These are phyloP conservation scores for Drosophila bifasciata DNA, from an alignment of 1,140 invertebrate genomes.

Conservation along the genomic window DNA sequence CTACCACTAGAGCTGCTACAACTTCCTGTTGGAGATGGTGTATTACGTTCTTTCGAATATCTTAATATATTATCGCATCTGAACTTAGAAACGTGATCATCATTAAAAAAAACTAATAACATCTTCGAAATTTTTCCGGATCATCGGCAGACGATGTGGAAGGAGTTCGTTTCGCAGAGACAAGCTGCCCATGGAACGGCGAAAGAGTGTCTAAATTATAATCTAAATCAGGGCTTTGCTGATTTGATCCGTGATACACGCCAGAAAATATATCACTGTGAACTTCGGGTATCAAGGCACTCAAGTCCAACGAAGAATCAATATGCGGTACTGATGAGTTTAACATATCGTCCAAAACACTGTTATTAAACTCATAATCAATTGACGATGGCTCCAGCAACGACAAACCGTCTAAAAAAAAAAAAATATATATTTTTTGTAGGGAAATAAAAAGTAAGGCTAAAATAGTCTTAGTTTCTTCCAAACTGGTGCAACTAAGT, in stretches of 20 bases:
- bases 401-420: conserved; percentile 64
- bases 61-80: conserved; percentile 35
- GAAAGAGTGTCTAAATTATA: conserved; percentile 45
- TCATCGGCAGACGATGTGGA: conserved; percentile 15
- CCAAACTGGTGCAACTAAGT: too few relatives aligned
- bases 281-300: conserved; percentile 41
- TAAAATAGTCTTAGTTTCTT: too few relatives aligned
- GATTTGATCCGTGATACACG: conserved; percentile 20
- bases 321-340: conserved; percentile 51
- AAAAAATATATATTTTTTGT: not conserved
- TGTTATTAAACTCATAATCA: conserved; percentile 54
- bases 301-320: conserved; percentile 60
- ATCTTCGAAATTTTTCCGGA: conserved; percentile 35
- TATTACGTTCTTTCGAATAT: conserved; percentile 50
- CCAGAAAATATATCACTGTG: conserved; percentile 38
- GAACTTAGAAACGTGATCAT: conserved; percentile 49
- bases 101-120: conserved; percentile 58
- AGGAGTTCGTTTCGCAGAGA: conserved; percentile 2
- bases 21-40: conserved; percentile 75
- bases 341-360: conserved; percentile 65
- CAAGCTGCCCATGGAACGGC: conserved; percentile 6
- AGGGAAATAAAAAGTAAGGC: too few relatives aligned
- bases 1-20: conserved; percentile 58
- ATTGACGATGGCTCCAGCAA: conserved; percentile 50
- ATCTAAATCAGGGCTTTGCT: conserved; percentile 37